Base-by-base conservation (phyloP, 2,888 invertebrate species). In the Drepana falcataria region DNA sequence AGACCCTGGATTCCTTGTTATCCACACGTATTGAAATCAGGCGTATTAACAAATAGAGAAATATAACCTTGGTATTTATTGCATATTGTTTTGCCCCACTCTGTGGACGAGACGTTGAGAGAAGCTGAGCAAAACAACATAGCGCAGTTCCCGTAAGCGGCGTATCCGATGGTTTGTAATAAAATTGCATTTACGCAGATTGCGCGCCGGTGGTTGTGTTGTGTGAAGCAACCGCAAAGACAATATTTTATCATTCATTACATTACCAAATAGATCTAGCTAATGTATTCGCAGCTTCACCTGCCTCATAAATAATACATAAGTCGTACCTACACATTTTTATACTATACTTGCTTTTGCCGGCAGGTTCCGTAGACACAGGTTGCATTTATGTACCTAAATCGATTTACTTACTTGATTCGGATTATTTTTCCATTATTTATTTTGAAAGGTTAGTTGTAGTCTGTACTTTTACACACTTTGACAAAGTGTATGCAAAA, bases 241-340 rank as follows among this genome's bases (percentile, higher is more conserved):
- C 78, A 81, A 79, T 81, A 79, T 78, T 77, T 76, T 76, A 70
- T 71, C 71, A 80, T 84, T 82, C 81, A 75, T 77, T 79, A 80
- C 75, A 69, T 76, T 69, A 73, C 83, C 79, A 77, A 80, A 79
- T 81, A 73, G 74, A 66, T 66, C 68, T 1, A 21, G 21, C 21
- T 80, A 81, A 81, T 80, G 67, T 80, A 79, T 79, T 80, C 73
- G 64, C 64, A 55, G 63, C 68, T 65, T 68, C 55, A 61, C 57
- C 60, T 58, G 61, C 64, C 69, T 71, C 71, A 71, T 79, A 73
- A 69, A 75, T 73, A 68, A 73, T 68, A 65, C 71, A 64, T 69
- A 55, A 65, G 66, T 65, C 6, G 40, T 40, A 41, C 54, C 56
- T 59, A 47, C 59, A 53, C 53, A 47, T 9, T 63, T 63, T 66